These are phyloP conservation scores for Hiodon alosoides DNA, from an alignment of 2,113 vertebrate species.

Conservation along the genomic window DNA sequence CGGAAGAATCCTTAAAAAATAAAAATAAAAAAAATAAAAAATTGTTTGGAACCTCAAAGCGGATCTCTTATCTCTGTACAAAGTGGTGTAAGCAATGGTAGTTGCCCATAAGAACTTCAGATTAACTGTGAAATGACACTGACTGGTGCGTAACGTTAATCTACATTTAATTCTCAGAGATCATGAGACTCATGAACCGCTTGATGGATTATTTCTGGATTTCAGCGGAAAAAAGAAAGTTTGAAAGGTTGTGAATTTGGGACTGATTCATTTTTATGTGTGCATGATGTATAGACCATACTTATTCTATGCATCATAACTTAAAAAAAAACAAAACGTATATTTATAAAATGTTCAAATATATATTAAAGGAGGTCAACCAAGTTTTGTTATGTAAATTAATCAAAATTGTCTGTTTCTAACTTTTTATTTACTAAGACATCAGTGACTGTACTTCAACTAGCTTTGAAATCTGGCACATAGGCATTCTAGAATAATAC, in stretches of 20 bases:
- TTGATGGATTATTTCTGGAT: not conserved
- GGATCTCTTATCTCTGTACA: not conserved
- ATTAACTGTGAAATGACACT: conserved; percentile 5
- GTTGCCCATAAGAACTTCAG: not conserved
- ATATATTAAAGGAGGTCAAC: conserved; percentile 3
- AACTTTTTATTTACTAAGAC: not conserved
- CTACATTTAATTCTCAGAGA: not conserved
- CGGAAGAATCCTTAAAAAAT: not conserved
- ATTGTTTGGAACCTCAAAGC: not conserved
- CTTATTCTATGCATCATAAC: conserved; percentile 11
- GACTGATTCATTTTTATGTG: conserved; percentile 5
- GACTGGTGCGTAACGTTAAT: not conserved
- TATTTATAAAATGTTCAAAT: conserved; percentile 18
- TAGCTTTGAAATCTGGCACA: not conserved
- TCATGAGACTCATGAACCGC: not conserved
- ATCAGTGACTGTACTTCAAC: not conserved
- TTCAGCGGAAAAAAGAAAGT: not conserved
- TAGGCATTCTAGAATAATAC: not conserved
- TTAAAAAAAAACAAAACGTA: not conserved
- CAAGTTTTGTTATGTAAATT: conserved; percentile 8
- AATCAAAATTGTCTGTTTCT: conserved; percentile 7
- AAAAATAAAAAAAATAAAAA: not conserved
- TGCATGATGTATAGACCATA: conserved; percentile 18
- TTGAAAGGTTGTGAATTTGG: not conserved
- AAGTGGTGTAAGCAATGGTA: not conserved